These are phyloP conservation scores for Sebastes alutus DNA, from an alignment of 2,797 vertebrate species.

Conservation along the genomic window DNA sequence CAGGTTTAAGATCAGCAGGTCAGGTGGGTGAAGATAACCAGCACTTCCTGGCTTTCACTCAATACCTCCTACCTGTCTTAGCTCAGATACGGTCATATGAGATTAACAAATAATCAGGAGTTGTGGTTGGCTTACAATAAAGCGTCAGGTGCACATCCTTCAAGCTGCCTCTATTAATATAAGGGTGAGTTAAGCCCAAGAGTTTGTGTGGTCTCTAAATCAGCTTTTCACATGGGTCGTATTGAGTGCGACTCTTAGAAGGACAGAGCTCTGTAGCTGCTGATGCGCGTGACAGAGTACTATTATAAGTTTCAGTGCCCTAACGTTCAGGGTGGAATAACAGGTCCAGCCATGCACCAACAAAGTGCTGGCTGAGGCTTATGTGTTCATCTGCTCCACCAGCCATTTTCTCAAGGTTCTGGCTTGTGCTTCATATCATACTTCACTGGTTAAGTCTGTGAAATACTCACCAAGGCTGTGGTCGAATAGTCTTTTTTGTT, in stretches of 20 bases:
- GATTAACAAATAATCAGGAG: slow-evolving; percentile 63
- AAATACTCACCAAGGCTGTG: not conserved
- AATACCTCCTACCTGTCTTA: not conserved
- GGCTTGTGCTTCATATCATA: not conserved
- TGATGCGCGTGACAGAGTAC: not conserved
- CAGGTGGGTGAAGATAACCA: slow-evolving; percentile 4
- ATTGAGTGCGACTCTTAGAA: slow-evolving; percentile 34
- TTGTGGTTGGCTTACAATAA: slow-evolving; percentile 31
- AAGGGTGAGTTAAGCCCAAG: slow-evolving; percentile 64
- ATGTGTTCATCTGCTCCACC: not conserved
- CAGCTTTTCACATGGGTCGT: slow-evolving; percentile 62
- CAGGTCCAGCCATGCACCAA: not conserved
- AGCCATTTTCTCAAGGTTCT: not conserved
- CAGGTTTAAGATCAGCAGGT: slow-evolving; percentile 25
- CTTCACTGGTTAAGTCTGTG: not conserved
- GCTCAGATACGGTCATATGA: slow-evolving; percentile 9
- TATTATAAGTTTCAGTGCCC: slow-evolving; percentile 21
- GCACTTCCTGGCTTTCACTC: slow-evolving; percentile 16
- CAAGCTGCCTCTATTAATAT: slow-evolving; percentile 73
- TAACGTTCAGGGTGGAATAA: not conserved
- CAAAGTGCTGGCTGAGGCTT: not conserved
- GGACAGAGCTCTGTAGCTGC: slow-evolving; percentile 18
- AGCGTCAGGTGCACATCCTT: slow-evolving; percentile 43
- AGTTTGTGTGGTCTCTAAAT: slow-evolving; percentile 44
- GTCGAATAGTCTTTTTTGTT: not conserved